Conservation (phyloP, 2,113 vertebrate species). For the Carassius carassius region DNA sequence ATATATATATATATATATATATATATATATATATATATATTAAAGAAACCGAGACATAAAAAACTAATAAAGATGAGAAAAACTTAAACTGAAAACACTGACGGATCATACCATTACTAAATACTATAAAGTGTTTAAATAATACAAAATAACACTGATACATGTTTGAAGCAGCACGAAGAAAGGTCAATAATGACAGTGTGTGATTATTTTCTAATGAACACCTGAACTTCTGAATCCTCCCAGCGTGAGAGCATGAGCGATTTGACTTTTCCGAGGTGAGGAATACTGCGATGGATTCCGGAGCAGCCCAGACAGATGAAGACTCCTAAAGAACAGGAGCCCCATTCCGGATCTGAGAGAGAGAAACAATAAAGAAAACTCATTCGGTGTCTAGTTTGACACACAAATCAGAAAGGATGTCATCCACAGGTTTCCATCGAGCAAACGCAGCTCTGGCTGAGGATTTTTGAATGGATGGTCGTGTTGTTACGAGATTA, state of each 20-base stretch:
- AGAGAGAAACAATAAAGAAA: neutral
- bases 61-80: no score
- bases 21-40: no score
- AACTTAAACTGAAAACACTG: no score
- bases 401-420: neutral
- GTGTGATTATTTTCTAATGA: neutral
- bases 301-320: conserved; percentile 77
- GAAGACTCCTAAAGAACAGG: conserved; percentile 76
- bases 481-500: neutral
- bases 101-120: no score
- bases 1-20: no score
- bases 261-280: conserved; percentile 77
- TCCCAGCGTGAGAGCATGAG: conserved; percentile 76
- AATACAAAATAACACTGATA: no score
- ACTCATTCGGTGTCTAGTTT: neutral
- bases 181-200: no score
- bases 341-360: conserved; percentile 75
- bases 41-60: no score
- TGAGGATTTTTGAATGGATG: neutral
- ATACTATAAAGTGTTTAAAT: no score
- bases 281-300: conserved; percentile 75
- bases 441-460: neutral
- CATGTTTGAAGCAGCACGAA: no score
- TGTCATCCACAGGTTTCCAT: neutral
- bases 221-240: conserved; percentile 76